Evolutionary conservation across 30 jellyfish, hydroid and myxozoan genomes (phyloP).

Genomic region (Cassiopea xamachana): DNA sequence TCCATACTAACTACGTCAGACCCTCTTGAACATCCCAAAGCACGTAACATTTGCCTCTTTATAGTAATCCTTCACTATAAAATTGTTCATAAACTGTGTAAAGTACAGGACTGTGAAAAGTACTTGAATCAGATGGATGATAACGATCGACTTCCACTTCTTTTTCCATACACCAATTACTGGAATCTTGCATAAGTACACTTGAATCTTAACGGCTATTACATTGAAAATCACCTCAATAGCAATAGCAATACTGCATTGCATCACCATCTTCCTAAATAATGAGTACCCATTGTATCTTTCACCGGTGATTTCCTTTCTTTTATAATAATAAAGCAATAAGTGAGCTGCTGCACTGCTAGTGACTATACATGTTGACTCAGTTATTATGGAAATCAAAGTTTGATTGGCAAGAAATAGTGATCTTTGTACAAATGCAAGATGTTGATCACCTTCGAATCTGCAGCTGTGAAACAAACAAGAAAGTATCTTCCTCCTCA

Average conservation of each 20-base stretch:
- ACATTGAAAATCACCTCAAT: slow-evolving; percentile 9
- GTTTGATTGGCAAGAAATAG: slow-evolving; percentile 32
- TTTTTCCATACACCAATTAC: neutral
- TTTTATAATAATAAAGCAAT: slow-evolving; percentile 7
- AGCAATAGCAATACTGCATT: slow-evolving; percentile 1
- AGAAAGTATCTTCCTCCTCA: neutral
- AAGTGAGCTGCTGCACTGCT: slow-evolving; percentile 23
- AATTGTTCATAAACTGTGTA: slow-evolving; percentile 1
- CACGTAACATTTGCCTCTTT: neutral
- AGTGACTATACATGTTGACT: slow-evolving; percentile 3
- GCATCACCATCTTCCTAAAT: neutral
- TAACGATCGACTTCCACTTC: slow-evolving; percentile 19
- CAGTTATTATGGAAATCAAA: slow-evolving; percentile 18
- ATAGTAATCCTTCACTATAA: neutral
- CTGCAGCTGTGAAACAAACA: neutral
- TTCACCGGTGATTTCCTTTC: slow-evolving; percentile 6
- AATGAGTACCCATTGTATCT: slow-evolving; percentile 17
- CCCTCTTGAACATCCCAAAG: slow-evolving; percentile 5
- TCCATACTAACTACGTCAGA: neutral
- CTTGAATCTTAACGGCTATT: slow-evolving; percentile 7
- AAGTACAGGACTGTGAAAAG: neutral
- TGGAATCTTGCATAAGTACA: neutral
- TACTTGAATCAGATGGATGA: slow-evolving; percentile 5
- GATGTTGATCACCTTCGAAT: neutral
- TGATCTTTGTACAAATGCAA: neutral